phyloP scores from a whole-genome alignment of 2,888 invertebrate genomes.

The Dichetophora obliterata region DNA sequence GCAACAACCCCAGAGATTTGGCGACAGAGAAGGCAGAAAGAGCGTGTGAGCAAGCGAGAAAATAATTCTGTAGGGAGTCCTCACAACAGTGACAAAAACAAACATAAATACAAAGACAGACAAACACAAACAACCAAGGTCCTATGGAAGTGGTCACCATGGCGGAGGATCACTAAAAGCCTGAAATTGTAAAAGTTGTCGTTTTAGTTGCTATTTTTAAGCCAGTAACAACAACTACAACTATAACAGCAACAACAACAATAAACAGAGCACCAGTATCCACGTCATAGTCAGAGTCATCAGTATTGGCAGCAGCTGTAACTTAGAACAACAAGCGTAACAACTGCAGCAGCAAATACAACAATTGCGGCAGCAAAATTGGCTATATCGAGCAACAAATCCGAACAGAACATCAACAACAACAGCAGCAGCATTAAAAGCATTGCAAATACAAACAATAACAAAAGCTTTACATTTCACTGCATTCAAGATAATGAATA shows the following conservation, averaged over 20 bases:
- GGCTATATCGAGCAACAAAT: neutral
- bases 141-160: neutral
- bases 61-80: neutral
- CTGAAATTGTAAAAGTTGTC: neutral
- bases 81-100: neutral
- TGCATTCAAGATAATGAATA: neutral
- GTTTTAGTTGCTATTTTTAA: neutral
- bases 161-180: neutral
- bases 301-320: neutral
- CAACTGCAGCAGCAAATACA: neutral
- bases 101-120: neutral
- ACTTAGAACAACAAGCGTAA: neutral
- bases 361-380: neutral
- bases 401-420: neutral
- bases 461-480: constrained; percentile 6
- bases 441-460: neutral
- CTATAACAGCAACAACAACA: neutral
- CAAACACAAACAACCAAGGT: neutral
- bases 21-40: neutral
- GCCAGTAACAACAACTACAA: neutral
- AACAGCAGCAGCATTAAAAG: neutral
- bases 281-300: neutral
- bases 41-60: neutral
- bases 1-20: neutral
- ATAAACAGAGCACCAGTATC: neutral